These are phyloP conservation scores for Centropyge bicolor DNA, from an alignment of 2,797 vertebrate species.

Conservation along the genomic window DNA sequence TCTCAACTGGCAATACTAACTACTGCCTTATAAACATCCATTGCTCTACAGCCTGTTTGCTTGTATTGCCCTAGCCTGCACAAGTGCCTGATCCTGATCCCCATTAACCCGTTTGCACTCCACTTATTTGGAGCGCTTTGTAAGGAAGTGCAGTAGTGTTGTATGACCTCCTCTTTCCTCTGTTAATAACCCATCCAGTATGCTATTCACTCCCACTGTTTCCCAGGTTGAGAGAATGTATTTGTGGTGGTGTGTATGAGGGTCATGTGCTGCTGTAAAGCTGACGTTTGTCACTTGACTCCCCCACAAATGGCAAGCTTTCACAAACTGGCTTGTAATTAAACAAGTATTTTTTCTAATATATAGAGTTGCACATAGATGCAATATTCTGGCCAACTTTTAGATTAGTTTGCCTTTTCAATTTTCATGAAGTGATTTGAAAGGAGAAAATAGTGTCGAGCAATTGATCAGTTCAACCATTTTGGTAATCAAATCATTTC, in stretches of 20 bases:
- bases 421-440: background rate
- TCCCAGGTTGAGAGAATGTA: slow-evolving; percentile 19
- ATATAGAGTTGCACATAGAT: slow-evolving; percentile 1
- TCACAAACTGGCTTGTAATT: background rate
- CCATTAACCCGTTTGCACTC: slow-evolving; percentile 14
- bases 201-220: slow-evolving; percentile 17
- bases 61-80: background rate
- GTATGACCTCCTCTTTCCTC: slow-evolving; percentile 17
- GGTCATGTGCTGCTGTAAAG: slow-evolving; percentile 37
- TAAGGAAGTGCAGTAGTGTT: slow-evolving; percentile 15
- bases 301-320: background rate
- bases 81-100: slow-evolving; percentile 7
- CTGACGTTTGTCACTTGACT: background rate
- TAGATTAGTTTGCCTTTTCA: background rate
- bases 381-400: background rate
- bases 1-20: slow-evolving; percentile 21
- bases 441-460: background rate
- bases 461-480: no score
- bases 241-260: slow-evolving; percentile 53
- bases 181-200: slow-evolving; percentile 29
- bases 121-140: slow-evolving; percentile 23
- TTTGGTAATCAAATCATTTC: no score
- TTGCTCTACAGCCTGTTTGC: slow-evolving; percentile 13
- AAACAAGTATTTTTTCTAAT: background rate
- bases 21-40: background rate